Conservation (phyloP, 2,113 vertebrate genomes). For the Odocoileus virginianus region DNA sequence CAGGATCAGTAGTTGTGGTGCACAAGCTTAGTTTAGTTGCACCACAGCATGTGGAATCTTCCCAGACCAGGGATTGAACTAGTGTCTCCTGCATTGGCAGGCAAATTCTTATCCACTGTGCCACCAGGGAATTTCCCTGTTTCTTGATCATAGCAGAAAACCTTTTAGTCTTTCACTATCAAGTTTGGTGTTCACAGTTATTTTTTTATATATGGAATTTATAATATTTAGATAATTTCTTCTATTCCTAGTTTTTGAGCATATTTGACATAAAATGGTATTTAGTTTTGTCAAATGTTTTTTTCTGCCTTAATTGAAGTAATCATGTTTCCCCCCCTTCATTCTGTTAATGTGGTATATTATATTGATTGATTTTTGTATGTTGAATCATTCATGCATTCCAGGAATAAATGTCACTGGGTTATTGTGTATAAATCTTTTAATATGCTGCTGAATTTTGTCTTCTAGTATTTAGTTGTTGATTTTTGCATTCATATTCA, state of each 20-base stretch:
- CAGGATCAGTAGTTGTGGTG: not conserved
- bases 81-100: not conserved
- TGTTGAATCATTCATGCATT: not conserved
- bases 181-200: not conserved
- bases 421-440: not conserved
- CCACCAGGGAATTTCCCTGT: not conserved
- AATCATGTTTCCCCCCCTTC: accelerated
- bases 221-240: not conserved
- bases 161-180: not conserved
- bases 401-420: not conserved
- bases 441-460: not conserved
- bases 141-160: not conserved
- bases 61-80: not conserved
- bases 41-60: not conserved
- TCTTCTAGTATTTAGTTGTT: not conserved
- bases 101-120: accelerated
- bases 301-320: not conserved
- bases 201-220: not conserved
- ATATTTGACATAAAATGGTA: not conserved
- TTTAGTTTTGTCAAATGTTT: not conserved
- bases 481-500: not conserved
- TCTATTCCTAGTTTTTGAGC: not conserved
- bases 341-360: not conserved
- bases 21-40: not conserved
- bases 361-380: not conserved